Evolutionary conservation across 2,113 vertebrate genomes (phyloP), one percentile per base, ranked within the genome.

Genomic region (Antennarius striatus): DNA sequence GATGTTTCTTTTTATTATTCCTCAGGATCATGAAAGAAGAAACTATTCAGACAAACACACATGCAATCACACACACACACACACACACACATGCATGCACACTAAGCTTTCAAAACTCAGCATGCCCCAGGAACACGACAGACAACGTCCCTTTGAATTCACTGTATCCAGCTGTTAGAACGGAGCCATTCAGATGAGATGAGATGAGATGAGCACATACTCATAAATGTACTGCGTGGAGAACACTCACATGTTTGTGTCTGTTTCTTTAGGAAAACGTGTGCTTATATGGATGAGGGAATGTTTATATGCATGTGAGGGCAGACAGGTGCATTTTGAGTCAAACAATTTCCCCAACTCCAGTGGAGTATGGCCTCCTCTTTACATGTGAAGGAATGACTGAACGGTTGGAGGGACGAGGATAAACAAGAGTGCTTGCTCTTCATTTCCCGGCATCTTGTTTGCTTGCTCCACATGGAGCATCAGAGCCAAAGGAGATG

Each of bases 401-500:
- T 78, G 80, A 81, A 76, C 68, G 75, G 63, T 79, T 75, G 77
- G 75, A 73, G 74, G 72, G 82, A 85, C 80, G 79, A 85, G 79
- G 87, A 88, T 86, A 85, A 88, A 87, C 78, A 79, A 71, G 72
- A 80, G 71, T 52, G 69, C 86, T 86, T 87, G 88, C 86, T 89
- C 84, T 82, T 78, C 80, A 84, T 88, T 88, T 86, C 83, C 84
- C 10, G 70, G 83, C 77, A 77, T 89, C 86, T 87, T 88, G 82
- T 90, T 90, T 90, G 82, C 83, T 81, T 75, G 85, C 82, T 82
- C 87, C 75, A 59, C 79, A 72, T 81, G 85, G 85, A 85, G 77
- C 77, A 63, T 63, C 81, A 40, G 74, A 88, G 88, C 88, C 85
- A 86, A 87, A 86, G 89, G 89, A 90, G 87, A 92, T 83, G 87